phyloP scores from a whole-genome alignment of 2,888 invertebrate species.

The Parnassius mnemosyne region DNA sequence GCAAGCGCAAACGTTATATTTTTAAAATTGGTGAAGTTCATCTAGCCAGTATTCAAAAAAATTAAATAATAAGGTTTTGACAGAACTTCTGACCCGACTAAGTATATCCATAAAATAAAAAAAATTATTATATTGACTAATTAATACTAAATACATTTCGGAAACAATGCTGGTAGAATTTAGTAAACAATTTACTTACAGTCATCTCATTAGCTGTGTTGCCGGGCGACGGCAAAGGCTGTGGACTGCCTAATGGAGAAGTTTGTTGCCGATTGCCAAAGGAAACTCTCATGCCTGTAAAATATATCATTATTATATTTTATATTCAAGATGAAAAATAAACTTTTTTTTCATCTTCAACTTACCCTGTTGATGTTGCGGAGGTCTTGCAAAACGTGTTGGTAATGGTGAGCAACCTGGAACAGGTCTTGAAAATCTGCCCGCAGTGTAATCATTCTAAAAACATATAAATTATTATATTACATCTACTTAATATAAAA shows the following conservation, averaged over 20 bases:
- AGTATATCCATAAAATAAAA: too few relatives aligned
- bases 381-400: slow-evolving; percentile 67
- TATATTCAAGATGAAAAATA: not conserved
- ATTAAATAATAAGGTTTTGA: too few relatives aligned
- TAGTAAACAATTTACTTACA: slow-evolving; percentile 44
- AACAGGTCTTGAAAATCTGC: slow-evolving; percentile 67
- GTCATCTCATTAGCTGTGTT: slow-evolving; percentile 67
- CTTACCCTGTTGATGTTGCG: slow-evolving; percentile 71
- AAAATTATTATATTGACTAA: too few relatives aligned
- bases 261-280: slow-evolving; percentile 70
- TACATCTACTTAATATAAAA: not conserved
- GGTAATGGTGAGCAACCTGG: slow-evolving; percentile 71
- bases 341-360: slow-evolving; percentile 3
- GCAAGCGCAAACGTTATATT: too few relatives aligned
- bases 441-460: slow-evolving; percentile 61
- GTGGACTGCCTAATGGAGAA: slow-evolving; percentile 74
- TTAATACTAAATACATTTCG: too few relatives aligned
- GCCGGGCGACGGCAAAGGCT: slow-evolving; percentile 74
- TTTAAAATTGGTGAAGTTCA: too few relatives aligned
- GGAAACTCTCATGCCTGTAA: slow-evolving; percentile 68
- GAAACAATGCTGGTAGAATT: too few relatives aligned
- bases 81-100: too few relatives aligned
- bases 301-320: not conserved
- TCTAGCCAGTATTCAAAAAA: too few relatives aligned
- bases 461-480: slow-evolving; percentile 22